Evolutionary conservation across 1,140 invertebrate genomes (phyloP).

Genomic region (Zaprionus lachaisei): DNA sequence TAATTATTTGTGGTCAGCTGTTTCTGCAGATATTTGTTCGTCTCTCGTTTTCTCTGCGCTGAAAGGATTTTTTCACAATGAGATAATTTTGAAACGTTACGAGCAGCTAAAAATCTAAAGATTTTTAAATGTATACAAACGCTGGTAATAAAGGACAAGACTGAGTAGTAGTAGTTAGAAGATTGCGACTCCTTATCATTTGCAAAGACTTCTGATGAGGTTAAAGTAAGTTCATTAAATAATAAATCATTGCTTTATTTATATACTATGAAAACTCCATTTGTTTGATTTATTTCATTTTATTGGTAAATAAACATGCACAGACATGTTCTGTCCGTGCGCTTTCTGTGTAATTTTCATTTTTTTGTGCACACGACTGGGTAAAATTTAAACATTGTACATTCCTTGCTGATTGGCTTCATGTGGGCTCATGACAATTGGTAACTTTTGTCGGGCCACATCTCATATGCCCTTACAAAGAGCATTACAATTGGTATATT

Average conservation of each 20-base stretch:
- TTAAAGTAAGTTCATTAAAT: neutral
- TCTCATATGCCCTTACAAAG: neutral
- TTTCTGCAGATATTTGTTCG: slow-evolving; percentile 25
- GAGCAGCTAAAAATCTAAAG: neutral
- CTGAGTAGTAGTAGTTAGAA: neutral
- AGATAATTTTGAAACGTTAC: neutral
- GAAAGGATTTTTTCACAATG: slow-evolving; percentile 1
- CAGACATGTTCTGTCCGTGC: slow-evolving; percentile 4
- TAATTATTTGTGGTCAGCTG: slow-evolving; percentile 62
- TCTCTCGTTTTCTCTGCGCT: neutral
- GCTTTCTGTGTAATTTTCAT: slow-evolving; percentile 20
- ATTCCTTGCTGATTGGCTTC: slow-evolving; percentile 33
- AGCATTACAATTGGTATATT: neutral
- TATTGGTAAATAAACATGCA: slow-evolving; percentile 13
- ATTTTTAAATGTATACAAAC: neutral
- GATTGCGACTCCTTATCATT: neutral
- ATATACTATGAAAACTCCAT: neutral
- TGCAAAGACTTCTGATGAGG: too few relatives aligned
- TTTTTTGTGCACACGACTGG: slow-evolving; percentile 12
- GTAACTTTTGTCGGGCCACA: neutral
- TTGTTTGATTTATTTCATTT: neutral
- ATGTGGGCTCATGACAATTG: slow-evolving; percentile 19
- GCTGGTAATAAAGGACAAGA: neutral
- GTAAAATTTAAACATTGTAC: slow-evolving; percentile 18
- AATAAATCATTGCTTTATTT: neutral